A percentile compares a stretch with the other conserved stretches of the same genome.
phyloP scores from a whole-genome alignment of 1,140 invertebrate species.

The Melanaphis sacchari region DNA sequence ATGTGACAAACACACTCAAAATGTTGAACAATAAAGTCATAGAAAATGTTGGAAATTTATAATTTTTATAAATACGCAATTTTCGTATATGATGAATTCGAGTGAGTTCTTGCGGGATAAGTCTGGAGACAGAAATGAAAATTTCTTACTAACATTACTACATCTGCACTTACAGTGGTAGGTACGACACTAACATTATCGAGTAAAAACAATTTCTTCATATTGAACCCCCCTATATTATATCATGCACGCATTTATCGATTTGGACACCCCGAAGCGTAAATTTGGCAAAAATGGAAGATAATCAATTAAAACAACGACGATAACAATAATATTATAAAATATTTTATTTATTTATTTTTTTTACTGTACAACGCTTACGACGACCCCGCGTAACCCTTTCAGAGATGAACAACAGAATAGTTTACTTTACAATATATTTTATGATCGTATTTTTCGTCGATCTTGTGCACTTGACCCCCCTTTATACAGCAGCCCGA shows the following conservation, averaged over 20 bases:
- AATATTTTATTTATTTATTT: not conserved
- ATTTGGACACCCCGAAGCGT: not conserved
- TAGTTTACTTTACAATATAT: not conserved
- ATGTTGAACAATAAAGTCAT: too few relatives aligned
- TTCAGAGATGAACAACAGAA: not conserved
- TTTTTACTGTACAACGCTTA: not conserved
- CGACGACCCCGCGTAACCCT: not conserved
- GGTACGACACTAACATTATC: not conserved
- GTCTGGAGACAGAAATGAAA: too few relatives aligned
- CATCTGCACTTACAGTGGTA: not conserved
- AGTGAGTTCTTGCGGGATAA: not conserved
- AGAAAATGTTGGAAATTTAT: not conserved
- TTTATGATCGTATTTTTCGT: not conserved
- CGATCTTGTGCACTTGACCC: slow-evolving; percentile 40
- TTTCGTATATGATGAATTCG: not conserved
- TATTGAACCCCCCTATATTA: not conserved
- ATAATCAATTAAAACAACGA: not conserved
- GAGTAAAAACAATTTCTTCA: not conserved
- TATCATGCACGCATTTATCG: not conserved
- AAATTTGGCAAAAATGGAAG: not conserved
- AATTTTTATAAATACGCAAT: not conserved
- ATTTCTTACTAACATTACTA: too few relatives aligned
- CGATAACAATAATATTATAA: not conserved
- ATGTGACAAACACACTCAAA: too few relatives aligned
- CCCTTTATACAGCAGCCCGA: not conserved